Percentiles rank a stretch among this genome's conserved stretches.
phyloP scores from a whole-genome alignment of 2,888 invertebrate species.

The Synergus itoensis region DNA sequence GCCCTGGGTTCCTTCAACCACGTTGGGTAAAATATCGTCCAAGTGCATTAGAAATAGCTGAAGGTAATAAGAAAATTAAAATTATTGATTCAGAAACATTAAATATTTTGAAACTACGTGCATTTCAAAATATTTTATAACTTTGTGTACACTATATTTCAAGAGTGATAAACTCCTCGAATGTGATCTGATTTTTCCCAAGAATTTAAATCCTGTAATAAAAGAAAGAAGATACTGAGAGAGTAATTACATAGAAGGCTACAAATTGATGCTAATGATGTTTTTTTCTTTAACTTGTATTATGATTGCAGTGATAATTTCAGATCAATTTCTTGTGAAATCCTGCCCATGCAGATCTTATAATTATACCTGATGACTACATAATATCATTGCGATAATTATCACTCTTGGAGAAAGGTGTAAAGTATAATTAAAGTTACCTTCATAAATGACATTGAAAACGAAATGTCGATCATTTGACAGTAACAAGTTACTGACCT shows the following conservation, averaged over 20 bases:
- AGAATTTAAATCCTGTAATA: no score
- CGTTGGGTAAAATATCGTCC: constrained; percentile 87
- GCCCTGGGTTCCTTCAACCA: constrained; percentile 71
- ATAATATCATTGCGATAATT: background rate
- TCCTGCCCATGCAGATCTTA: background rate
- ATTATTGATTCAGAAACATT: background rate
- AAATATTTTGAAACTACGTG: no score
- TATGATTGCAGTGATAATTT: background rate
- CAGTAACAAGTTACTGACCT: background rate
- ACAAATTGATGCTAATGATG: no score
- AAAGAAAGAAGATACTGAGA: no score
- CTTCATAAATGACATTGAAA: background rate
- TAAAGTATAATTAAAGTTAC: background rate
- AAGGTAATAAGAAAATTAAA: constrained; percentile 57
- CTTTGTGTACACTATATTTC: no score
- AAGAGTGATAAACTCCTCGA: no score
- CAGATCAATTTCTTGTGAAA: background rate
- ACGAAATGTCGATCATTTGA: background rate
- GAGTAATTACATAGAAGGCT: no score
- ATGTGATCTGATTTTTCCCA: no score
- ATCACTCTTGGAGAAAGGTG: background rate
- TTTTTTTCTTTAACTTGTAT: no score
- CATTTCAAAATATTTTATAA: no score
- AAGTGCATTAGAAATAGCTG: constrained; percentile 92
- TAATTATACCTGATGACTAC: background rate